Percentiles rank a stretch among this genome's conserved stretches.
Evolutionary conservation across 2,888 invertebrate genomes (phyloP).

Genomic region (Synergus laeviventris): DNA sequence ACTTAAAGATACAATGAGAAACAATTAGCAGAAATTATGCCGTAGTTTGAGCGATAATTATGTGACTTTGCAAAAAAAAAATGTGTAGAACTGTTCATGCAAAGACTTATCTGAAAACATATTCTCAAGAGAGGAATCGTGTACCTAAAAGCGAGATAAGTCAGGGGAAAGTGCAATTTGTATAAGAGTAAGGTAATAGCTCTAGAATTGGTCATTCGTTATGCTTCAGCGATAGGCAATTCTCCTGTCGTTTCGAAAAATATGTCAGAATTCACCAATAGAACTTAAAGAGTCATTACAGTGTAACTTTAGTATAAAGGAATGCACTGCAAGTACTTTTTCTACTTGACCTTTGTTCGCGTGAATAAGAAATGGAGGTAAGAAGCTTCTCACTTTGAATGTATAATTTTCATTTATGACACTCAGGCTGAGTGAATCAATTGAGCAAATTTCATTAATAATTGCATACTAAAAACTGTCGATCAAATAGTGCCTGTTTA

Average conservation of each 20-base stretch:
- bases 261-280: conserved; percentile 24
- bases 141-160: conserved; percentile 5
- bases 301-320: not conserved
- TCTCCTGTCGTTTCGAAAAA: conserved; percentile 4
- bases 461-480: conserved; percentile 11
- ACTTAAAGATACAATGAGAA: conserved; percentile 23
- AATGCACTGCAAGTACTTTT: conserved; percentile 26
- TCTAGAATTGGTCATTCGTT: conserved; percentile 11
- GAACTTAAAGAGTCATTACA: conserved; percentile 1
- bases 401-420: conserved; percentile 24
- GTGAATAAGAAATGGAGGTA: conserved; percentile 29
- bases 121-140: not conserved
- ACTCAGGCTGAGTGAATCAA: too few relatives aligned
- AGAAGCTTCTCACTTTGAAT: conserved; percentile 26
- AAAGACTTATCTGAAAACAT: not conserved
- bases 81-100: not conserved
- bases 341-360: conserved; percentile 30
- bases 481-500: conserved; percentile 2
- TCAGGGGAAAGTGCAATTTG: conserved; percentile 7
- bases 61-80: not conserved
- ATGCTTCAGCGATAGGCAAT: conserved; percentile 20
- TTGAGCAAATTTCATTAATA: conserved; percentile 11
- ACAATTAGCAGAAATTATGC: conserved; percentile 20
- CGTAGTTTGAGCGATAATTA: not conserved
- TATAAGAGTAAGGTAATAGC: conserved; percentile 11